Conservation (phyloP, 2,797 vertebrate genomes). For the Sebastes matsubarae region DNA sequence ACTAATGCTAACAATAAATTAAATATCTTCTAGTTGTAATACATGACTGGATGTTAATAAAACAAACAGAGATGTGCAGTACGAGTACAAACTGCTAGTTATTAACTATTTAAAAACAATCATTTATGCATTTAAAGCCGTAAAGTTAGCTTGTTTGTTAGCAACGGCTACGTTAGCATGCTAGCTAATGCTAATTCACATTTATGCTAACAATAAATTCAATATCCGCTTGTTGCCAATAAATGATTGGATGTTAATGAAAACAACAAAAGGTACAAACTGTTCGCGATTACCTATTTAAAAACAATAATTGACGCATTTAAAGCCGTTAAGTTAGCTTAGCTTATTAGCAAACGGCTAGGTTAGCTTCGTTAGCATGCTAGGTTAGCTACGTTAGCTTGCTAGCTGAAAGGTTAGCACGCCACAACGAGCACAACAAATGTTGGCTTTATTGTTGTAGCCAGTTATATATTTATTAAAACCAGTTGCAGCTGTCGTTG, state of each 20-base stretch:
- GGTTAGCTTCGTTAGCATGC: no score
- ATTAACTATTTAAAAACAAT: rapidly evolving
- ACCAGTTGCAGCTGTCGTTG: rapidly evolving
- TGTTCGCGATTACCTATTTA: rapidly evolving
- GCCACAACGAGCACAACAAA: background rate
- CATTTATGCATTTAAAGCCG: background rate
- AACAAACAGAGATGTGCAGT: rapidly evolving
- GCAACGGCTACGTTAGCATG: constrained; percentile 3
- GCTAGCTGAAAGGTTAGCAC: constrained; percentile 13
- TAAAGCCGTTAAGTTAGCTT: constrained; percentile 19
- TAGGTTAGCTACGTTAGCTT: background rate
- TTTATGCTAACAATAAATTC: background rate
- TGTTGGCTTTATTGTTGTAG: background rate
- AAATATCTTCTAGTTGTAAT: background rate
- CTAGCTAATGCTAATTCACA: background rate
- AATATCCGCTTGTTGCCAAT: background rate
- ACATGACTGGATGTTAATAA: rapidly evolving
- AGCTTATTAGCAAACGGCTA: constrained; percentile 25
- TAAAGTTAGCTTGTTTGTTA: constrained; percentile 25
- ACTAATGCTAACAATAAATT: background rate
- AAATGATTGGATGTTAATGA: rapidly evolving
- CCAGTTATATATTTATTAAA: background rate
- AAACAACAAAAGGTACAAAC: rapidly evolving
- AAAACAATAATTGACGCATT: background rate
- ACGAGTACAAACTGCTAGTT: rapidly evolving